Percentiles rank a stretch among this genome's conserved stretches.
Evolutionary conservation across 2,888 invertebrate species (phyloP).

Genomic region (Apodemia mormo): DNA sequence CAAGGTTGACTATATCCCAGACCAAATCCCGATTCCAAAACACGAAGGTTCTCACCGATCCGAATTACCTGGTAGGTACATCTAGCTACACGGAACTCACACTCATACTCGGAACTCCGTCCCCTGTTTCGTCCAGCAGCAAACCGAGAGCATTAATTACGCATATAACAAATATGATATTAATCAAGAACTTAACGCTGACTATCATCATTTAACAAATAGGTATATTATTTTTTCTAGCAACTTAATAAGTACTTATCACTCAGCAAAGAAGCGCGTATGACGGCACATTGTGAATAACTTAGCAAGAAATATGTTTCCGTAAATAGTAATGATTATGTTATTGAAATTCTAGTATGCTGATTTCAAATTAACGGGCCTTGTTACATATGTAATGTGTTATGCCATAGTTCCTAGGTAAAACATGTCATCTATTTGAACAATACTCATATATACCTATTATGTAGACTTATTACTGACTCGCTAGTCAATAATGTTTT

Average conservation of each 20-base stretch:
- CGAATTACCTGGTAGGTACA: no score
- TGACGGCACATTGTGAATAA: not conserved
- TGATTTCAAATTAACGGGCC: conserved; percentile 11
- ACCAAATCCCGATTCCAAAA: no score
- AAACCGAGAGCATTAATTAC: no score
- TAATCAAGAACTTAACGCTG: not conserved
- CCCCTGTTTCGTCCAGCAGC: no score
- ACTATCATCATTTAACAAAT: not conserved
- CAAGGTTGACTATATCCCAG: no score
- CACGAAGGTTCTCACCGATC: no score
- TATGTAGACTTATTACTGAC: not conserved
- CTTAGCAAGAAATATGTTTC: not conserved
- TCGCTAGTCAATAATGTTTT: not conserved
- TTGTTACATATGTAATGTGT: not conserved
- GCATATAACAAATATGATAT: no score
- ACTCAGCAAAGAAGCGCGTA: not conserved
- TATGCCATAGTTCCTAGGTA: not conserved
- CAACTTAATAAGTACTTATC: not conserved
- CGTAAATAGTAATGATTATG: not conserved
- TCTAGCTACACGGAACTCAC: no score
- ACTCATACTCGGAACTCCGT: no score
- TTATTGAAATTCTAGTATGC: not conserved
- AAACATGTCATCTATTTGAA: conserved; percentile 4
- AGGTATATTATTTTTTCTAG: not conserved
- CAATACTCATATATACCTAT: not conserved